Conservation (phyloP, 2,888 invertebrate species). For the Netelia virgata region DNA sequence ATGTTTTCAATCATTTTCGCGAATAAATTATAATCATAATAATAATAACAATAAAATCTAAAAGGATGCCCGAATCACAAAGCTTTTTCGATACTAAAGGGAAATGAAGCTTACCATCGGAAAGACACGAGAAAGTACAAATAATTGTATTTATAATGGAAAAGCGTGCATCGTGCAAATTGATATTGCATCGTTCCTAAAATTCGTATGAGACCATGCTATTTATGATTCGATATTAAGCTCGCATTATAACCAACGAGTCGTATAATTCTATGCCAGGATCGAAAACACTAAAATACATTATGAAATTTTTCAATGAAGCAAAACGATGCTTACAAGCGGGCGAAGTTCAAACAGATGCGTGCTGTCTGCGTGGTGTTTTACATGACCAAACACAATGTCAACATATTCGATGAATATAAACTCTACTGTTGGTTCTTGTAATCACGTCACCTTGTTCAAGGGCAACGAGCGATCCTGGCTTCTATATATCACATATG, state of each 20-base stretch:
- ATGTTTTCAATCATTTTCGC: background rate
- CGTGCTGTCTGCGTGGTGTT: conserved; percentile 42
- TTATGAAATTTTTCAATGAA: conserved; percentile 41
- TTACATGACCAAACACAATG: conserved; percentile 10
- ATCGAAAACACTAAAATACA: conserved; percentile 52
- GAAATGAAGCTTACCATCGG: conserved; percentile 32
- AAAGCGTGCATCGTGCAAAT: conserved; percentile 78
- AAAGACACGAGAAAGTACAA: conserved; percentile 27
- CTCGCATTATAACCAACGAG: conserved; percentile 54
- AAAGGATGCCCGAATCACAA: background rate
- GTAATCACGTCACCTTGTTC: conserved; percentile 22
- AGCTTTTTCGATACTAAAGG: conserved; percentile 30
- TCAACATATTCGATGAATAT: conserved; percentile 25
- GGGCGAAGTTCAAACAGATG: conserved; percentile 37
- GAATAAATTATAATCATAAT: background rate
- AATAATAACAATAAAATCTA: background rate
- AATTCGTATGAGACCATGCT: conserved; percentile 83
- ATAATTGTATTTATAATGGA: conserved; percentile 55
- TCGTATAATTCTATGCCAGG: conserved; percentile 62
- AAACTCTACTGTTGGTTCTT: conserved; percentile 49
- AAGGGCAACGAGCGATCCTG: conserved; percentile 52
- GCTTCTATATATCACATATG: conserved; percentile 51
- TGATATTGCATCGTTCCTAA: conserved; percentile 71
- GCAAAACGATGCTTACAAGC: conserved; percentile 52
- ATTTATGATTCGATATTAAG: conserved; percentile 73